phyloP scores from a whole-genome alignment of 2,888 invertebrate species.

The Xanthia togata region DNA sequence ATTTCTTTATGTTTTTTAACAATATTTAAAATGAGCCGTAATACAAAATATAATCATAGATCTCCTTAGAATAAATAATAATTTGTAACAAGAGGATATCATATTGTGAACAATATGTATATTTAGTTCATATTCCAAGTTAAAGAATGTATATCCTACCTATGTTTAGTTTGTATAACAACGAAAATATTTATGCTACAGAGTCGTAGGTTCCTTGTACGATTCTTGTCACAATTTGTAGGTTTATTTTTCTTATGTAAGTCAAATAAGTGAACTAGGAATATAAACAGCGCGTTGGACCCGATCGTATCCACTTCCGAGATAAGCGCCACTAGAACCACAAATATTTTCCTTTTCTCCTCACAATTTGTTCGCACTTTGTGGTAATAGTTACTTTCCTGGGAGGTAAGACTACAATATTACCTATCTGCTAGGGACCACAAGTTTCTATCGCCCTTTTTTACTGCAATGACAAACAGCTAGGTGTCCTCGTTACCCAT shows the following conservation, averaged over 20 bases:
- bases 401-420: slow-evolving; percentile 41
- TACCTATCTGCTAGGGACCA: slow-evolving; percentile 30
- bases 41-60: background rate
- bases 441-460: slow-evolving; percentile 25
- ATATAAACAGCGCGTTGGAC: slow-evolving; percentile 58
- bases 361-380: slow-evolving; percentile 58
- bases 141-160: background rate
- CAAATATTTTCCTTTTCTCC: slow-evolving; percentile 61
- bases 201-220: slow-evolving; percentile 17
- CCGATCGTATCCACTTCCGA: slow-evolving; percentile 61
- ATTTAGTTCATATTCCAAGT: background rate
- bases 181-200: slow-evolving; percentile 42
- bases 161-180: slow-evolving; percentile 18
- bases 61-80: background rate
- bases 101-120: background rate
- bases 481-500: slow-evolving; percentile 12
- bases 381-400: slow-evolving; percentile 57
- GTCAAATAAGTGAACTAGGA: slow-evolving; percentile 62
- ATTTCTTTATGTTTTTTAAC: background rate
- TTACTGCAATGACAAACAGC: slow-evolving; percentile 32
- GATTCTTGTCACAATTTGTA: slow-evolving; percentile 45
- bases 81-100: background rate
- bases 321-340: slow-evolving; percentile 55
- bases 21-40: background rate
- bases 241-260: slow-evolving; percentile 62